Evolutionary conservation across 2,797 vertebrate genomes (phyloP).

Genomic region (Tachyglossus aculeatus): DNA sequence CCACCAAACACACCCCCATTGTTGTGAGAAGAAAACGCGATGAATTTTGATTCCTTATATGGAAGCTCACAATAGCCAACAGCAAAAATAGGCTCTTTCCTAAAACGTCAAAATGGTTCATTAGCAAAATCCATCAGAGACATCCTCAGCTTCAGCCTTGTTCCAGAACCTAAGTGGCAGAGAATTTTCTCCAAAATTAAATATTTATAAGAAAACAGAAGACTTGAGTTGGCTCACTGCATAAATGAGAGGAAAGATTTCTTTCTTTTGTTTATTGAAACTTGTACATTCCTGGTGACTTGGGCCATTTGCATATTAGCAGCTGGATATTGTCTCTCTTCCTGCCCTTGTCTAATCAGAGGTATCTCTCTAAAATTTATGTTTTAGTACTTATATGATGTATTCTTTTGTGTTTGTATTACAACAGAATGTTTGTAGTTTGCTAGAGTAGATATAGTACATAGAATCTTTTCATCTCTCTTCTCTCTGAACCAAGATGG

Average conservation of each 20-base stretch:
- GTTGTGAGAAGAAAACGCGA: background rate
- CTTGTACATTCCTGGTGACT: background rate
- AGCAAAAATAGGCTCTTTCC: conserved; percentile 12
- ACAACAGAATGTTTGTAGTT: conserved; percentile 7
- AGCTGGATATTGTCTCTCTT: too few species aligned
- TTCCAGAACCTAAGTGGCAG: too few species aligned
- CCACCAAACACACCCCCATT: too few species aligned
- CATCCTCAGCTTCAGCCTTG: background rate
- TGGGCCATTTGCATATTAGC: conserved; percentile 1
- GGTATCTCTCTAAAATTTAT: conserved; percentile 1
- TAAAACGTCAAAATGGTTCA: conserved; percentile 17
- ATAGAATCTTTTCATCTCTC: background rate
- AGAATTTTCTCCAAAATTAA: conserved; percentile 10
- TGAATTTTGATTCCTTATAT: background rate
- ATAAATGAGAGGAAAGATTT: conserved; percentile 15
- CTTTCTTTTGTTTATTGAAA: conserved; percentile 16
- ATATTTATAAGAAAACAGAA: conserved; percentile 8
- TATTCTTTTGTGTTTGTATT: background rate
- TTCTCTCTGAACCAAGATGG: background rate
- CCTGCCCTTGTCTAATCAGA: background rate
- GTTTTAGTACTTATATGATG: background rate
- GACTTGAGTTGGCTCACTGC: background rate
- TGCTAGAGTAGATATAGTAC: background rate
- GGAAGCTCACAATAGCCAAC: background rate
- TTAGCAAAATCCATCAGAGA: conserved; percentile 21